Conservation (phyloP, 2,113 vertebrate species). For the Sturnus vulgaris region DNA sequence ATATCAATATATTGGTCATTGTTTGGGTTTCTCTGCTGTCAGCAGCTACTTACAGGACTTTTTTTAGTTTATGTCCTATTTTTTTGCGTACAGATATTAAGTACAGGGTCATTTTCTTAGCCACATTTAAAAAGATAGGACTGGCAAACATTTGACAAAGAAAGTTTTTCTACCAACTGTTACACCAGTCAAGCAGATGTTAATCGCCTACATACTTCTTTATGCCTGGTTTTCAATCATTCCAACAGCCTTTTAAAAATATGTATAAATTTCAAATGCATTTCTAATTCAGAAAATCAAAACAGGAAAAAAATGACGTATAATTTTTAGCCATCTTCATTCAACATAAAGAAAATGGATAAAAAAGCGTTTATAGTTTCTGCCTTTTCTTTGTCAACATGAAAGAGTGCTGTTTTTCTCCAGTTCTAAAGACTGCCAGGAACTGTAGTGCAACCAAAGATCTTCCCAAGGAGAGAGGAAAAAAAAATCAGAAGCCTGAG, state of each 20-base stretch:
- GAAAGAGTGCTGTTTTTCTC: background rate
- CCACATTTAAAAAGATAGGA: background rate
- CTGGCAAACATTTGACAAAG: background rate
- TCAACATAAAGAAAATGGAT: background rate
- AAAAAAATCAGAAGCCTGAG: background rate
- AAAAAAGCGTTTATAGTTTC: background rate
- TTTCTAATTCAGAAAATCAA: conserved; percentile 11
- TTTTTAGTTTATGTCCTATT: background rate
- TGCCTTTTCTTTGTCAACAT: background rate
- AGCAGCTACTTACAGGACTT: background rate
- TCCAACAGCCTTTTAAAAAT: background rate
- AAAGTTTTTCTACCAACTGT: background rate
- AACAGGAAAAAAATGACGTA: background rate
- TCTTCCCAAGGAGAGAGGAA: background rate
- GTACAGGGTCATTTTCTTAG: background rate
- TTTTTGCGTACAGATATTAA: background rate
- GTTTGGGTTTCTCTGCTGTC: background rate
- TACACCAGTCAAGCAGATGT: conserved; percentile 16
- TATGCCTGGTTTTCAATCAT: background rate
- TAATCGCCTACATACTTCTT: background rate
- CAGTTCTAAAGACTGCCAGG: background rate
- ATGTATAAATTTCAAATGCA: background rate
- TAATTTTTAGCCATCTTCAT: background rate
- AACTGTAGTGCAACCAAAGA: background rate
- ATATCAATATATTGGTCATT: background rate